Base-by-base conservation (phyloP, 2,888 invertebrate genomes). In the Chromoteleia sp. region DNA sequence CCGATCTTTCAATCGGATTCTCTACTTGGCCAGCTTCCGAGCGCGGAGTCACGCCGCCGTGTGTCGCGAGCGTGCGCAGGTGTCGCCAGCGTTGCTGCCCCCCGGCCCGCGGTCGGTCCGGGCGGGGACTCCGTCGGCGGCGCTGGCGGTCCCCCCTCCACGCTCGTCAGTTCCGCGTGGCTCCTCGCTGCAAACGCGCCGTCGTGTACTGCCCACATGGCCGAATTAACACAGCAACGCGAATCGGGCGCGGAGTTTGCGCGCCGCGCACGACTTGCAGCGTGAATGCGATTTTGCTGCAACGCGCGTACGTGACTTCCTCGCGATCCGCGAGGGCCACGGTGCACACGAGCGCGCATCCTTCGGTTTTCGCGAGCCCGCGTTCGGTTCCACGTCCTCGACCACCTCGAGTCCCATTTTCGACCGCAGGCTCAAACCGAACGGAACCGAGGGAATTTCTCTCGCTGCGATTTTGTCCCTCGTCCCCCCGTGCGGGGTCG, bases 221-320 rank as follows among this genome's bases (percentile, higher is more conserved):
- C 52, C 41, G 43, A 43, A 36, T 63, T 33, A 10, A 4, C 36
- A 7, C 10, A 25, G 39, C 71, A 1, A 33, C 41, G 50, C 50
- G 43, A 68, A 8, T 56, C 50, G 17, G 39, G 15, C 43, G 29
- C 73, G 33, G 48, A 71, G 45, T 61, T 50, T 61, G 65, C 65
- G 65, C 65, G 67, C 19, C 0, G 5, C 41, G 41, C 25, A 19
- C 65, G 19, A 56, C 8, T 48, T 58, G 75, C 75, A 75, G 39
- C 63, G 75, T 75, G 75, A 75, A 54, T 65, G 65, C 63, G 41
- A 75, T 30, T 65, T 43, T 43, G 39, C 58, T 58, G 75, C 58
- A 75, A 7, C 75, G 67, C 58, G 75, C 75, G 67, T 75, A 75
- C 75, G 75, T 75, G 75, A 75, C 75, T 67, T 75, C 50, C 75